Conservation (phyloP, 2,113 vertebrate species). For the western clawed frog (Xenopus tropicalis) region UCB_Xtro_10.0 CM004451.2:59178501-59179000, state of each 20-base stretch:
- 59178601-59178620: not conserved
- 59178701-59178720: not conserved
- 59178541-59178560: not conserved
- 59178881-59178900: too few species aligned
- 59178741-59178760: not conserved
- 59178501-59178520: too few species aligned
- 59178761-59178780: not conserved
- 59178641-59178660: not conserved
- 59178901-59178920: too few species aligned
- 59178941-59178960: too few species aligned
- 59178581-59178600: constrained; percentile 10
- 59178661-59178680: not conserved
- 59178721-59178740: not conserved
- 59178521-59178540: not conserved
- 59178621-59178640: not conserved
- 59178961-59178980: too few species aligned
- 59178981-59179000: too few species aligned
- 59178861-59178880: too few species aligned
- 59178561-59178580: not conserved
- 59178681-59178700: constrained; percentile 1
- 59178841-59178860: too few species aligned
- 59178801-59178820: not conserved
- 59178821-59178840: constrained; percentile 6
- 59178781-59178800: constrained; percentile 4
- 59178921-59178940: too few species aligned